phyloP scores from a whole-genome alignment of 53 echinoderm and acorn worm species.

The Arbacia lixula region DNA sequence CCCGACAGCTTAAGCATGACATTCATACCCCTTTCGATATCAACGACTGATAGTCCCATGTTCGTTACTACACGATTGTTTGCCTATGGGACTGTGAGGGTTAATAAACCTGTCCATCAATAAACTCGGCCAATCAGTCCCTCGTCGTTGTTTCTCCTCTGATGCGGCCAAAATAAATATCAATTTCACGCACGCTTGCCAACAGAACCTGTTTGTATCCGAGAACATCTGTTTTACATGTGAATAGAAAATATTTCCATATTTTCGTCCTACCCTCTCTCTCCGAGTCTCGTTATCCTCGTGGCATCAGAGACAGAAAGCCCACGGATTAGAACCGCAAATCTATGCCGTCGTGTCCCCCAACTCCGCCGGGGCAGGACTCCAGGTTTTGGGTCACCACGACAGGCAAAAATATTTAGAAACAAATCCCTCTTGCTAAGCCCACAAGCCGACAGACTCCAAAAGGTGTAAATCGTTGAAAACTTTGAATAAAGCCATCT shows the following conservation, averaged over 20 bases:
- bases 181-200: conserved; percentile 51
- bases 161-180: conserved; percentile 36
- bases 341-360: conserved; percentile 11
- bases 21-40: too few species aligned
- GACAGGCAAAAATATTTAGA: conserved; percentile 35
- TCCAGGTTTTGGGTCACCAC: conserved; percentile 25
- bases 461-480: conserved; percentile 56
- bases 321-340: conserved; percentile 19
- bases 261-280: not conserved
- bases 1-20: too few species aligned
- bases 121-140: conserved; percentile 42
- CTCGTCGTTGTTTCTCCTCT: conserved; percentile 26
- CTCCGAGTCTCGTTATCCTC: not conserved
- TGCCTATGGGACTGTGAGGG: too few species aligned
- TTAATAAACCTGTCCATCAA: too few species aligned
- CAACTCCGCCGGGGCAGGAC: conserved; percentile 20
- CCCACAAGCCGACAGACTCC: not conserved
- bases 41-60: too few species aligned
- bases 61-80: too few species aligned
- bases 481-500: not conserved
- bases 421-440: conserved; percentile 43
- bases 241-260: conserved; percentile 7
- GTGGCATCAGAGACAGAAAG: conserved; percentile 14
- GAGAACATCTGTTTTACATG: conserved; percentile 49
- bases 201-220: conserved; percentile 32